A percentile compares a stretch with the other conserved stretches of the same genome.
Conservation (phyloP, 2,888 invertebrate genomes). For the Ectemnius cavifrons region DNA sequence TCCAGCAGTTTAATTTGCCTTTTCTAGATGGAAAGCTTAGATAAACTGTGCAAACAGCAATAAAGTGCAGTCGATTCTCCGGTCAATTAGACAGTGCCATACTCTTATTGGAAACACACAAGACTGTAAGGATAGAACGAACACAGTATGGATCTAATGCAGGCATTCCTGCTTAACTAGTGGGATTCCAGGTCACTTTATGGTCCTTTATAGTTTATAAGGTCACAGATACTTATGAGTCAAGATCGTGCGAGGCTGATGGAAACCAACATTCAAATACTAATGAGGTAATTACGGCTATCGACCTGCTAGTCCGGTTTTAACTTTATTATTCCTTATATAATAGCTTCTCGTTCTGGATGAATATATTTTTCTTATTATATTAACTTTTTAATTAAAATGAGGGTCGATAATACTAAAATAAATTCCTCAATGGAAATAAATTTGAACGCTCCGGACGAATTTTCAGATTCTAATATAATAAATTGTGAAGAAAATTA, state of each 20-base stretch:
- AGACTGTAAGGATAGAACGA: conserved; percentile 36
- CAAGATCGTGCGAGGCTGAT: conserved; percentile 28
- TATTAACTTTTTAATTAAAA: neutral
- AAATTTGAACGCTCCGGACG: neutral
- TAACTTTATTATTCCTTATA: neutral
- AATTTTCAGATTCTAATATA: neutral
- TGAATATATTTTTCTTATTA: too few relatives aligned
- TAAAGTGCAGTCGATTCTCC: neutral
- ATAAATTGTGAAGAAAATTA: too few relatives aligned
- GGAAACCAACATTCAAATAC: conserved; percentile 5
- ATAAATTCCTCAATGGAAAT: neutral
- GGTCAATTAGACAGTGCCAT: conserved; percentile 16
- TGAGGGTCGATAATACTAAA: neutral
- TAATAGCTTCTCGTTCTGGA: too few relatives aligned
- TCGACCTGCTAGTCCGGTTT: conserved; percentile 7
- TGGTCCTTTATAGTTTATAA: too few relatives aligned
- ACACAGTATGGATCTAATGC: conserved; percentile 38
- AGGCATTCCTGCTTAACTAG: conserved; percentile 25
- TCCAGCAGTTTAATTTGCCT: too few relatives aligned
- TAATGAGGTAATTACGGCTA: conserved; percentile 31
- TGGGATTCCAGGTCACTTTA: conserved; percentile 16
- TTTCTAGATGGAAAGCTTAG: too few relatives aligned
- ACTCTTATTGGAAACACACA: conserved; percentile 21
- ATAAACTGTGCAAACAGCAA: too few relatives aligned
- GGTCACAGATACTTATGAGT: conserved; percentile 9